Evolutionary conservation across 2,888 invertebrate species (phyloP).

Genomic region (Eupithecia inturbata): DNA sequence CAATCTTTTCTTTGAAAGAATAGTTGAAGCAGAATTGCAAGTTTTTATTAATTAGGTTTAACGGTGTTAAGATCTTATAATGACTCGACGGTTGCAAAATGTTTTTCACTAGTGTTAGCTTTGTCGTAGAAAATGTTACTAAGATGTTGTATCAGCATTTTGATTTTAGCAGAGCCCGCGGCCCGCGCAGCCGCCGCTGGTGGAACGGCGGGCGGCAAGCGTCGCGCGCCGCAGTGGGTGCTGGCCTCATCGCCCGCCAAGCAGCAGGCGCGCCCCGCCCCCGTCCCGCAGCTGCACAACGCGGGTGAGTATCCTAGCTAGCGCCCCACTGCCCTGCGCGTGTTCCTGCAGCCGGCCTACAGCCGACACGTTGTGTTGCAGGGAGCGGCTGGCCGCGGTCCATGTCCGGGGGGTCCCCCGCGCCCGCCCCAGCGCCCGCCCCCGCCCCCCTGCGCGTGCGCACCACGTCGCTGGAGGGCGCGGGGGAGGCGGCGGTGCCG

Average conservation of each 20-base stretch:
- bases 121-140: too few species aligned
- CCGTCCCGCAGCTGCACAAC: neutral
- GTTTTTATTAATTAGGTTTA: too few species aligned
- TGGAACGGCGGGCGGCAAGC: neutral
- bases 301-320: neutral
- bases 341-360: neutral
- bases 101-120: too few species aligned
- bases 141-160: too few species aligned
- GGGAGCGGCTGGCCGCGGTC: slow-evolving; percentile 11
- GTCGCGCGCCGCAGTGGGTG: slow-evolving; percentile 5
- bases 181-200: neutral
- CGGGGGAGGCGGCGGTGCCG: neutral
- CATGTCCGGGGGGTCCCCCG: neutral
- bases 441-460: slow-evolving; percentile 5
- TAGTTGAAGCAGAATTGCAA: too few species aligned
- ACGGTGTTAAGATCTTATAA: too few species aligned
- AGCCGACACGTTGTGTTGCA: neutral
- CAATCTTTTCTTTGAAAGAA: too few species aligned
- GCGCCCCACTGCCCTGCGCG: neutral
- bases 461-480: neutral
- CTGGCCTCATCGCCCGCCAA: neutral
- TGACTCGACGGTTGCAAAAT: too few species aligned
- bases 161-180: neutral
- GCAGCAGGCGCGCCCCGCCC: neutral
- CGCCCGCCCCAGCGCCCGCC: neutral